Evolutionary conservation across 2,888 invertebrate genomes (phyloP).

Genomic region (Dasypogon diadema): DNA sequence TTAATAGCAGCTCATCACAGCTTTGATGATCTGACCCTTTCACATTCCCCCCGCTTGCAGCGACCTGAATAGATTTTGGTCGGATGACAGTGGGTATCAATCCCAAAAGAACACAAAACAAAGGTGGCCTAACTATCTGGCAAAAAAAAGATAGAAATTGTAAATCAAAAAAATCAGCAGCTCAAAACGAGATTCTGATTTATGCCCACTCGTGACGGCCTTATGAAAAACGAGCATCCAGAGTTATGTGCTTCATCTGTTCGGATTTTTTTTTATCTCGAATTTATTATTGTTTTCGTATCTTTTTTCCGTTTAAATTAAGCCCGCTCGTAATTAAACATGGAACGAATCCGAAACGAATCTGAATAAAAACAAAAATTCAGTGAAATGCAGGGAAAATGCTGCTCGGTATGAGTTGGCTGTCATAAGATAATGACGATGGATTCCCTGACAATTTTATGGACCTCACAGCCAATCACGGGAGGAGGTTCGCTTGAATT

Average conservation of each 20-base stretch:
- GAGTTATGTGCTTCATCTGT: slow-evolving; percentile 35
- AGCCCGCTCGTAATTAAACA: slow-evolving; percentile 22
- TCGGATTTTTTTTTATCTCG: slow-evolving; percentile 4
- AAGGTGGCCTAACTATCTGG: neutral
- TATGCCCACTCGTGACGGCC: slow-evolving; percentile 22
- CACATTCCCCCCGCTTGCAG: neutral
- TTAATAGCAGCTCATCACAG: slow-evolving; percentile 12
- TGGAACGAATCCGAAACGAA: neutral
- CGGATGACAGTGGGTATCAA: neutral
- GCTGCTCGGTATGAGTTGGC: slow-evolving; percentile 8
- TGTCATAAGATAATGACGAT: slow-evolving; percentile 42
- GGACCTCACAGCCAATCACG: neutral
- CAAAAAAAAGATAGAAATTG: slow-evolving; percentile 20
- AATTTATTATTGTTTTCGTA: slow-evolving; percentile 35
- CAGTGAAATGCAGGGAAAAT: slow-evolving; percentile 13
- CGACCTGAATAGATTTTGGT: neutral
- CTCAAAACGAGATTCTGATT: slow-evolving; percentile 38
- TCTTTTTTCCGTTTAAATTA: slow-evolving; percentile 9
- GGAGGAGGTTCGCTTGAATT: neutral
- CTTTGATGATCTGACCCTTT: slow-evolving; percentile 3
- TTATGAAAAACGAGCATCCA: slow-evolving; percentile 23
- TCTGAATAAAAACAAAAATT: neutral
- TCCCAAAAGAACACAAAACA: neutral
- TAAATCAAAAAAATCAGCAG: slow-evolving; percentile 42
- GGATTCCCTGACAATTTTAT: slow-evolving; percentile 25